phyloP scores from a whole-genome alignment of 2,888 invertebrate species.

The Tupiocoris notatus region DNA sequence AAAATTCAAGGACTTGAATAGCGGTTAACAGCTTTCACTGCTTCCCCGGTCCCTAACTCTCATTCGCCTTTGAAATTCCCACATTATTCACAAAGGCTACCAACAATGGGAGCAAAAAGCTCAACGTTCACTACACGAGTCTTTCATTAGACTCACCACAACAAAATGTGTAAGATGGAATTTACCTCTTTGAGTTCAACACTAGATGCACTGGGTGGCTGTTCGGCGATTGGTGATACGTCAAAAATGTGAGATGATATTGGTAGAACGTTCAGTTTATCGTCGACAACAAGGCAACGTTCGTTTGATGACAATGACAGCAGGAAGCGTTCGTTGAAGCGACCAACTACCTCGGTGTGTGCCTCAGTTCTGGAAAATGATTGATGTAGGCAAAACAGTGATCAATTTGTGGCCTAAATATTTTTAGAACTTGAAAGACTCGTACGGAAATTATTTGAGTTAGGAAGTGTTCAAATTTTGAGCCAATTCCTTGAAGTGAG shows the following conservation, averaged over 20 bases:
- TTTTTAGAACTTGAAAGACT: no score
- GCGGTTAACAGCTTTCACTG: background rate
- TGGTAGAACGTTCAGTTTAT: constrained; percentile 86
- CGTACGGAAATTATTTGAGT: no score
- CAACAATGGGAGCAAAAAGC: background rate
- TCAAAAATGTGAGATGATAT: constrained; percentile 84
- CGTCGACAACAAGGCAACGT: constrained; percentile 90
- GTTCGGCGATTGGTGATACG: constrained; percentile 42
- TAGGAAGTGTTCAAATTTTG: no score
- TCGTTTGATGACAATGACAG: constrained; percentile 84
- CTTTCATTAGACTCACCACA: no score
- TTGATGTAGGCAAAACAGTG: no score
- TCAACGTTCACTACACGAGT: no score
- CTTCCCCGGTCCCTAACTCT: no score
- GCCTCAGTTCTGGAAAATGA: constrained; percentile 83
- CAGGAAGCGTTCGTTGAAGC: constrained; percentile 84
- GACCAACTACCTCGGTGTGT: constrained; percentile 82
- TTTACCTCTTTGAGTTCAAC: constrained; percentile 20
- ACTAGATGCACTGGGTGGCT: constrained; percentile 3
- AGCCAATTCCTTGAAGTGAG: no score
- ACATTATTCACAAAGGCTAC: background rate
- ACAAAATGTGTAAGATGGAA: no score
- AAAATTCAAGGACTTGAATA: background rate
- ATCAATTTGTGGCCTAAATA: no score
- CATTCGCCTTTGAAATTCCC: no score